These are phyloP conservation scores for Morus bassanus DNA, from an alignment of 2,797 vertebrate species.

Conservation along the genomic window DNA sequence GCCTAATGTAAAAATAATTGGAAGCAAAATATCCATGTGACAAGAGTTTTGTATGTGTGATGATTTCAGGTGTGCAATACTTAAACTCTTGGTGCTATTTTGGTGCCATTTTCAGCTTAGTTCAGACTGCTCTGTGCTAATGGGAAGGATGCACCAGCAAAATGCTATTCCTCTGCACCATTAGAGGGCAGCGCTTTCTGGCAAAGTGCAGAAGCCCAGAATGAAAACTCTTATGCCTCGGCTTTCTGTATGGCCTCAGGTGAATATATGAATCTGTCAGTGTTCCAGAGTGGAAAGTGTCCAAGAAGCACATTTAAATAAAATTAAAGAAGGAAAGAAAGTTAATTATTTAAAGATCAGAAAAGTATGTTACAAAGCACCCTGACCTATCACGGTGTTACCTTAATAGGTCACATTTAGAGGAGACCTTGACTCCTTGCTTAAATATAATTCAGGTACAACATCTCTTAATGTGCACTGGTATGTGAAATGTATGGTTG, in stretches of 20 bases:
- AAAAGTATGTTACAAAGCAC: background rate
- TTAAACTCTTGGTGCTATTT: background rate
- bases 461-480: background rate
- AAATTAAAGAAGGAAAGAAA: background rate
- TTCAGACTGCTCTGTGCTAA: background rate
- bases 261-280: background rate
- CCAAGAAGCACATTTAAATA: background rate
- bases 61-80: background rate
- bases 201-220: background rate
- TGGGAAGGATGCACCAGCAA: background rate
- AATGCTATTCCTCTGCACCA: background rate
- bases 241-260: background rate
- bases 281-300: background rate
- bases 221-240: background rate
- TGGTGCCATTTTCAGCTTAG: background rate
- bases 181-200: background rate
- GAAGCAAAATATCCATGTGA: background rate
- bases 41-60: background rate
- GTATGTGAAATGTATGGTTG: background rate
- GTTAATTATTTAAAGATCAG: conserved; percentile 5
- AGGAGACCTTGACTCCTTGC: background rate
- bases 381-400: background rate
- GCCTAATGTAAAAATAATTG: background rate
- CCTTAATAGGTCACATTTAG: background rate
- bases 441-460: background rate